phyloP scores from a whole-genome alignment of 1,140 invertebrate genomes.

The Zaprionus ghesquierei region DNA sequence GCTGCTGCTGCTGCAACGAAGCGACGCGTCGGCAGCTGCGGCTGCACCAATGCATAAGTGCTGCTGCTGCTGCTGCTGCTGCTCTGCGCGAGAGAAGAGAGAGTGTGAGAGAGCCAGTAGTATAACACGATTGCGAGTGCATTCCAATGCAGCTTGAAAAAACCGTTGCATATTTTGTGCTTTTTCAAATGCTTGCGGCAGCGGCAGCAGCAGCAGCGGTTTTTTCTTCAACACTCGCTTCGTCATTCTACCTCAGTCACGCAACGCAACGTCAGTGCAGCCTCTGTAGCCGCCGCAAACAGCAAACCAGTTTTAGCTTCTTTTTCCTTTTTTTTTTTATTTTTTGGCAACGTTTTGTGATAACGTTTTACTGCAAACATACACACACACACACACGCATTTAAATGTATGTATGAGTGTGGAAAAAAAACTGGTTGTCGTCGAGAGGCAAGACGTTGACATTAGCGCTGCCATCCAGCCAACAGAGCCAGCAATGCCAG shows the following conservation, averaged over 20 bases:
- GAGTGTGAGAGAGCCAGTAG: constrained; percentile 26
- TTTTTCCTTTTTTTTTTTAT: constrained; percentile 13
- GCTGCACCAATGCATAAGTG: constrained; percentile 11
- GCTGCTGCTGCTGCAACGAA: constrained; percentile 11
- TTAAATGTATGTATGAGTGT: constrained; percentile 14
- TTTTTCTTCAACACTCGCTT: constrained; percentile 12
- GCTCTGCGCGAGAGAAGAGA: neutral
- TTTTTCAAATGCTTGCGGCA: constrained; percentile 37
- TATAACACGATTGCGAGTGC: constrained; percentile 34
- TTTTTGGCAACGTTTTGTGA: constrained; percentile 53
- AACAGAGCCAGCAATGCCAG: neutral
- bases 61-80: neutral
- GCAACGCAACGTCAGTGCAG: neutral
- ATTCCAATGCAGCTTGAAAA: constrained; percentile 51
- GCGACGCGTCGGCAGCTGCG: neutral
- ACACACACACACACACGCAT: neutral
- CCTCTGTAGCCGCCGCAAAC: constrained; percentile 14
- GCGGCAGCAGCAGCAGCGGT: neutral
- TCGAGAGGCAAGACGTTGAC: constrained; percentile 49
- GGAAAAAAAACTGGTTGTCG: constrained; percentile 45
- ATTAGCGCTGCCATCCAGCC: constrained; percentile 40
- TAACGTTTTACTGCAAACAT: constrained; percentile 37
- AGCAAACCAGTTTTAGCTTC: constrained; percentile 43
- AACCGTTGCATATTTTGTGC: constrained; percentile 50
- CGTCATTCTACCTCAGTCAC: constrained; percentile 5